These are phyloP conservation scores for Holothuria scabra DNA, from an alignment of 53 echinoderm and acorn worm species.

Conservation along the genomic window DNA sequence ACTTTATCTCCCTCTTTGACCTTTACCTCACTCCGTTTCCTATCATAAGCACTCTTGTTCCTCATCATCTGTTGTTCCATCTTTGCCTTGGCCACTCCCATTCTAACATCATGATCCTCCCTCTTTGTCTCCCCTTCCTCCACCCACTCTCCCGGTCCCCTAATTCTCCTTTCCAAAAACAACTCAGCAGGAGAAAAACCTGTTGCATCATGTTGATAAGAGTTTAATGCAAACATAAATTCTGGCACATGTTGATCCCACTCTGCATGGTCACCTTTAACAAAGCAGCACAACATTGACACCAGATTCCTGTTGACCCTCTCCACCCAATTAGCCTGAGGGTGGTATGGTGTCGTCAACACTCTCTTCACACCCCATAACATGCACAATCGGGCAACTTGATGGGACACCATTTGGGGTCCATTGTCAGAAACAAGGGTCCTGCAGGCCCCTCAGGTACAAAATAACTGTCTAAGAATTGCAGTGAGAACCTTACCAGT, in stretches of 20 bases:
- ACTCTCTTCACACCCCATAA: too few species aligned
- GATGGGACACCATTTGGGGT: conserved; percentile 52
- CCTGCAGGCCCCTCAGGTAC: conserved; percentile 53
- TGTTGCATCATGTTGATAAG: conserved; percentile 50
- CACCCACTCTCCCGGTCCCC: conserved; percentile 23
- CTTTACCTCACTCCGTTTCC: not conserved
- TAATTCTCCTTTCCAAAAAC: conserved; percentile 38
- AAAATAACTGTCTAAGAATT: conserved; percentile 51
- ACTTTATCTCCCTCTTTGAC: conserved; percentile 4
- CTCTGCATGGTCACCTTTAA: conserved; percentile 42
- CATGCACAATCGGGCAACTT: conserved; percentile 33
- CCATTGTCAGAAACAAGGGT: conserved; percentile 65
- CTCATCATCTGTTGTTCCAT: not conserved
- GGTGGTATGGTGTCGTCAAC: conserved; percentile 70
- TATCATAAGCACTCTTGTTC: conserved; percentile 36
- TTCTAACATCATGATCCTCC: not conserved
- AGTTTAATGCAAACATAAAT: conserved; percentile 54
- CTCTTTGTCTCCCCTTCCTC: not conserved
- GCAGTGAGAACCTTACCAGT: conserved; percentile 40
- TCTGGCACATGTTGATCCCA: conserved; percentile 63
- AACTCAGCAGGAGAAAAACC: conserved; percentile 43
- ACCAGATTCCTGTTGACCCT: conserved; percentile 63
- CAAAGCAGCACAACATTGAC: conserved; percentile 57
- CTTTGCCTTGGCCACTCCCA: not conserved
- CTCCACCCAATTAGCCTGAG: conserved; percentile 69